phyloP scores from a whole-genome alignment of 2,797 vertebrate genomes.

The Potorous gilbertii region DNA sequence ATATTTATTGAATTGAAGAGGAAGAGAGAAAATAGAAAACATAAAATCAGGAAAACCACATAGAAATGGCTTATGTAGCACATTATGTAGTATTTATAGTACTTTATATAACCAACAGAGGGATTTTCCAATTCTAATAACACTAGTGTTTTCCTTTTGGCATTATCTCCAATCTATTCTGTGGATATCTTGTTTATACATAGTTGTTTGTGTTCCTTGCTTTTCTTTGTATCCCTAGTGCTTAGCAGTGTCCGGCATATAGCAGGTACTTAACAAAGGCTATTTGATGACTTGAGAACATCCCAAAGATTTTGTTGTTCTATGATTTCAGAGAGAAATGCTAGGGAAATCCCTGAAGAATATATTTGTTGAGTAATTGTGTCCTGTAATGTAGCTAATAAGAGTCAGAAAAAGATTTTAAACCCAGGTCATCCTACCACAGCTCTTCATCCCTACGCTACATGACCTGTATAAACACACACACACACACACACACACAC shows the following conservation, averaged over 20 bases:
- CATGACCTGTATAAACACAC: neutral
- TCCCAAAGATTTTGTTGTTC: neutral
- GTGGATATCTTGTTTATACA: neutral
- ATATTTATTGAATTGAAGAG: constrained; percentile 10
- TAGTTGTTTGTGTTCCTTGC: neutral
- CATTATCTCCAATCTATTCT: neutral
- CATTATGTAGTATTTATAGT: neutral
- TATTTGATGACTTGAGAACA: neutral
- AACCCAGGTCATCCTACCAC: neutral
- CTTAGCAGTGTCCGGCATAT: neutral
- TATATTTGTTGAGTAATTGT: neutral
- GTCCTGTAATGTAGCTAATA: neutral
- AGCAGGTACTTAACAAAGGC: neutral
- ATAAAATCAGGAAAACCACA: neutral
- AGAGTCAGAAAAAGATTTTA: neutral
- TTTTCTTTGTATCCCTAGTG: neutral
- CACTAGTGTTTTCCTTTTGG: neutral
- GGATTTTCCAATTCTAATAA: neutral
- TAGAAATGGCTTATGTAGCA: neutral
- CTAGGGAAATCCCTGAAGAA: neutral
- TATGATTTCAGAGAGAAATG: neutral
- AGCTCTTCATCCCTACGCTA: neutral
- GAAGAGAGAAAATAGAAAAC: constrained; percentile 46
- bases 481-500: too few relatives aligned
- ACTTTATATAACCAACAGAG: neutral